Evolutionary conservation across 1,140 invertebrate genomes (phyloP).

Genomic region (Lepidostoma basale): DNA sequence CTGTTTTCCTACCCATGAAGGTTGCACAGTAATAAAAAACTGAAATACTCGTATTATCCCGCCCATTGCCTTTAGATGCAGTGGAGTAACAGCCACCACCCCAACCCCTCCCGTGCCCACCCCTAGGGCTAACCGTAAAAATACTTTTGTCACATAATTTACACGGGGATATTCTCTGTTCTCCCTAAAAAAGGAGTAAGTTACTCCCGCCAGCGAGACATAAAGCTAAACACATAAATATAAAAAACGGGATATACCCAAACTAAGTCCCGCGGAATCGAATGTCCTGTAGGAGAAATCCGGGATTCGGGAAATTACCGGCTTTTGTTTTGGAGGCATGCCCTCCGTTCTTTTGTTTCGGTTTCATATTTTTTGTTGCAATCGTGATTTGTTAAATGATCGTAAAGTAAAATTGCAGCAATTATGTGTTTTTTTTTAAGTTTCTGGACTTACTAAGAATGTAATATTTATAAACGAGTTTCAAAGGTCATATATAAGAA

Average conservation of each 20-base stretch:
- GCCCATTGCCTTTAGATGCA: too few relatives aligned
- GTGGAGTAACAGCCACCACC: neutral
- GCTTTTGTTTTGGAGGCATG: neutral
- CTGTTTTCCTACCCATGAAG: too few relatives aligned
- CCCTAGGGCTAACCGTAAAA: constrained; percentile 36
- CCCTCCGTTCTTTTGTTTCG: neutral
- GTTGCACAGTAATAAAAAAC: too few relatives aligned
- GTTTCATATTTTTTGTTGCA: too few relatives aligned
- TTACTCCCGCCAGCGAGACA: constrained; percentile 43
- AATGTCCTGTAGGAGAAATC: constrained; percentile 41
- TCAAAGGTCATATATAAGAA: too few relatives aligned
- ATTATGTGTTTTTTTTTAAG: too few relatives aligned
- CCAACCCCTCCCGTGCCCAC: neutral
- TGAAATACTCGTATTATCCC: too few relatives aligned
- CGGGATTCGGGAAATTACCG: neutral
- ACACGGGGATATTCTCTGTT: constrained; percentile 33
- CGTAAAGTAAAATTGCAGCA: too few relatives aligned
- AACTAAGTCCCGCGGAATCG: constrained; percentile 43
- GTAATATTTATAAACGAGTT: too few relatives aligned
- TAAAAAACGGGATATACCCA: constrained; percentile 44
- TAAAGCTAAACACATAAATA: constrained; percentile 48
- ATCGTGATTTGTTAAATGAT: too few relatives aligned
- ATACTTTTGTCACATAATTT: constrained; percentile 47
- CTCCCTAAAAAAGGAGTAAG: constrained; percentile 38
- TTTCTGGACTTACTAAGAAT: too few relatives aligned